These are phyloP conservation scores for Palythoa grandiflora DNA, from an alignment of 92 coral and sea anemone species.

Conservation along the genomic window DNA sequence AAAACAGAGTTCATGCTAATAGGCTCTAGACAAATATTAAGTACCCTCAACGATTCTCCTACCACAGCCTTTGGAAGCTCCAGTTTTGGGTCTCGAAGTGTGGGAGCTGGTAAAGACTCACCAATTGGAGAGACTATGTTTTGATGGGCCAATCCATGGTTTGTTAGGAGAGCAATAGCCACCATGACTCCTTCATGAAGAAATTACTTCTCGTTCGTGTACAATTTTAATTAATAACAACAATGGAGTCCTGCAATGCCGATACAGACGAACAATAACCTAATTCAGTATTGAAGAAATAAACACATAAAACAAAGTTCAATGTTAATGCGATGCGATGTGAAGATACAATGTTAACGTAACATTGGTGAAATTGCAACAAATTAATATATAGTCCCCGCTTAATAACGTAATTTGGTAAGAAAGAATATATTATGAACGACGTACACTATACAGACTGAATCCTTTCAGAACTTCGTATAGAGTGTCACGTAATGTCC, in stretches of 20 bases:
- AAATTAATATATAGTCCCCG: not conserved
- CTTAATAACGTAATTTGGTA: not conserved
- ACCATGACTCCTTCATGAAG: conserved; percentile 3
- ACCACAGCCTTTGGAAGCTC: not conserved
- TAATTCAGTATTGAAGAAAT: not conserved
- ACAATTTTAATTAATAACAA: not conserved
- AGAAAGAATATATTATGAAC: not conserved
- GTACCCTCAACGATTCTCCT: no score
- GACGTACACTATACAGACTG: not conserved
- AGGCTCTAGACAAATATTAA: no score
- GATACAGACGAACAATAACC: not conserved
- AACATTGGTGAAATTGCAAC: not conserved
- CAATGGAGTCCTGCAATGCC: not conserved
- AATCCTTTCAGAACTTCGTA: not conserved
- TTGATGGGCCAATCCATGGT: not conserved
- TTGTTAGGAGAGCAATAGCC: not conserved
- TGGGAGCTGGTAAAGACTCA: not conserved
- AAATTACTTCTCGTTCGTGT: not conserved
- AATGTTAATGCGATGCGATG: not conserved
- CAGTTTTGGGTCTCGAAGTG: not conserved
- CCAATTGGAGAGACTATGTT: not conserved
- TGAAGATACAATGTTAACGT: not conserved
- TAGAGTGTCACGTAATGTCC: not conserved
- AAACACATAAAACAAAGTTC: not conserved
- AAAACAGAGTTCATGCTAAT: no score